These are phyloP conservation scores for Erebia ligea DNA, from an alignment of 2,888 invertebrate species.

Conservation along the genomic window DNA sequence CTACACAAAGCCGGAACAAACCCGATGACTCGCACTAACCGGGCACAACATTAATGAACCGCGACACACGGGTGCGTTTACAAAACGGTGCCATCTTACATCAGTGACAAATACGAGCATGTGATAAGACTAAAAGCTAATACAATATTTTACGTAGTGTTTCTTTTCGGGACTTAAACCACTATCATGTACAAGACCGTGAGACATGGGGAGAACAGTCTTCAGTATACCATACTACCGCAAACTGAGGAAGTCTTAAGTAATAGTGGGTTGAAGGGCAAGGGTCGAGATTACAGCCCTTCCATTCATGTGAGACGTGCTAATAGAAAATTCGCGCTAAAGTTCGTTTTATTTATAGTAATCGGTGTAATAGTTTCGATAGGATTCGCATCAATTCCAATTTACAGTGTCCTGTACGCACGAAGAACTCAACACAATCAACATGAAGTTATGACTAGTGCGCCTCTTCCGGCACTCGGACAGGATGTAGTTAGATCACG, in stretches of 20 bases:
- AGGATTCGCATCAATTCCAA: conserved; percentile 63
- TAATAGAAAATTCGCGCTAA: conserved; percentile 64
- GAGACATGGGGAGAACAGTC: conserved; percentile 88
- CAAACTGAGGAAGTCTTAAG: conserved; percentile 86
- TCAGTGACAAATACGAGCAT: conserved; percentile 60
- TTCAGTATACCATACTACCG: conserved; percentile 89
- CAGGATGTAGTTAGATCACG: conserved; percentile 64
- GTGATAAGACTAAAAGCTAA: conserved; percentile 63
- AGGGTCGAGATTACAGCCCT: conserved; percentile 78
- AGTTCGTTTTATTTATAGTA: conserved; percentile 67
- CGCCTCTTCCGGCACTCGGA: conserved; percentile 58
- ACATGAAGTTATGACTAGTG: conserved; percentile 53
- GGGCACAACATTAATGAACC: conserved; percentile 57
- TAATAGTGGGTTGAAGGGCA: conserved; percentile 83
- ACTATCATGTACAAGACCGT: conserved; percentile 88
- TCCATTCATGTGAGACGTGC: conserved; percentile 72
- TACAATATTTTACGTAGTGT: conserved; percentile 61
- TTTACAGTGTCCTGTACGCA: conserved; percentile 62
- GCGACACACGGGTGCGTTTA: conserved; percentile 50
- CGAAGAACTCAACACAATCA: conserved; percentile 56
- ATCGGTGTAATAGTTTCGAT: conserved; percentile 65
- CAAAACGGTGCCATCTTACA: conserved; percentile 46
- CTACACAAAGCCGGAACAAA: conserved; percentile 71
- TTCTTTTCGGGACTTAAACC: conserved; percentile 62
- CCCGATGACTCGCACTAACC: conserved; percentile 62